Percentiles rank a stretch among this genome's conserved stretches.
These are phyloP conservation scores for Selenia dentaria DNA, from an alignment of 2,888 invertebrate genomes.

Conservation along the genomic window DNA sequence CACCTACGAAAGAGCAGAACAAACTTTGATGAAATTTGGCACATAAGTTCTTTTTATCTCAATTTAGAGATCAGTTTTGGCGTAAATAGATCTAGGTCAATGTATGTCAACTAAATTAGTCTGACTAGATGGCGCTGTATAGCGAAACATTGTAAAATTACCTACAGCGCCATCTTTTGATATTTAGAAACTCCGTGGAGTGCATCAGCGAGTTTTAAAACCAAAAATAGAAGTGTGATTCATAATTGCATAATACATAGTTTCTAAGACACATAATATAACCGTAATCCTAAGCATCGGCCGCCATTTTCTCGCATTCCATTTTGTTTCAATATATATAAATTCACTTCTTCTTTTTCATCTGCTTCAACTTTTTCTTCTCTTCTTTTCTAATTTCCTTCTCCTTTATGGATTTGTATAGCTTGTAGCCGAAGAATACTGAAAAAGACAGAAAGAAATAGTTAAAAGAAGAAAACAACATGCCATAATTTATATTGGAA, in stretches of 20 bases:
- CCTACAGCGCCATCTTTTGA: no score
- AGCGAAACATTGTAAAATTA: no score
- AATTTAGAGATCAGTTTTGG: no score
- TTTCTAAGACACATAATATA: slow-evolving; percentile 19
- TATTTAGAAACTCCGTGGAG: no score
- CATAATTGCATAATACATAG: slow-evolving; percentile 25
- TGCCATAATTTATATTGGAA: no score
- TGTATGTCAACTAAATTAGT: no score
- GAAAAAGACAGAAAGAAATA: slow-evolving; percentile 61
- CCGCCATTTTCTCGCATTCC: slow-evolving; percentile 22
- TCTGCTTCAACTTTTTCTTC: slow-evolving; percentile 91
- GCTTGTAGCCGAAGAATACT: slow-evolving; percentile 95
- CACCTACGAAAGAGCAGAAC: no score
- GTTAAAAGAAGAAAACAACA: slow-evolving; percentile 1
- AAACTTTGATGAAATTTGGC: no score
- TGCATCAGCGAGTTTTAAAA: no score
- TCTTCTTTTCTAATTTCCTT: slow-evolving; percentile 91
- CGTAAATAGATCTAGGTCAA: no score
- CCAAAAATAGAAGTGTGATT: not conserved
- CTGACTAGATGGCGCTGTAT: no score
- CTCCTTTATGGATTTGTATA: slow-evolving; percentile 91
- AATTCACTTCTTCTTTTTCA: slow-evolving; percentile 90
- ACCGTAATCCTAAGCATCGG: slow-evolving; percentile 23
- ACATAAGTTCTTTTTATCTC: no score
- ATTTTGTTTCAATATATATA: slow-evolving; percentile 14